A percentile compares a stretch with the other conserved stretches of the same genome.
phyloP scores from a whole-genome alignment of 2,888 invertebrate species.

The Poecilus cupreus region DNA sequence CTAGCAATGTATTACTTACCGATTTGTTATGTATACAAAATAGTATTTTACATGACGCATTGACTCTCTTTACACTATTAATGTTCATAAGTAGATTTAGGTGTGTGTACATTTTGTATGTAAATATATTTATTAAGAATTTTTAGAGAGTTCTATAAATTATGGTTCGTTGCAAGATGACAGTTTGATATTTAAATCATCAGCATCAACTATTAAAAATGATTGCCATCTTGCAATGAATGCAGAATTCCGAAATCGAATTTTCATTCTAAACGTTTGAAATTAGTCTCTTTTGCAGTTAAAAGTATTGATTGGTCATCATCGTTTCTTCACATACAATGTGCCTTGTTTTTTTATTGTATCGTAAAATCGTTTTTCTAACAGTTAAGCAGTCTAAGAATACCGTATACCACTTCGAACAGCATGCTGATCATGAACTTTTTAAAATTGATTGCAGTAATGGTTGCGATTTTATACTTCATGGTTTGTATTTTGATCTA shows the following conservation, averaged over 20 bases:
- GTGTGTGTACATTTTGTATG: constrained; percentile 59
- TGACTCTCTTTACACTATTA: constrained; percentile 56
- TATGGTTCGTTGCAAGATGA: constrained; percentile 42
- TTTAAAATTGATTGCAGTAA: constrained; percentile 19
- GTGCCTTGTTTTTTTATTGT: constrained; percentile 54
- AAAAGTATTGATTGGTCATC: constrained; percentile 17
- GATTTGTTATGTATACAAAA: constrained; percentile 52
- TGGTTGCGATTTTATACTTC: background rate
- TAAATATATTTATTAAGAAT: constrained; percentile 60
- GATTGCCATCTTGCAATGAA: constrained; percentile 21
- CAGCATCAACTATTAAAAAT: background rate
- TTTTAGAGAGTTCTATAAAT: constrained; percentile 49
- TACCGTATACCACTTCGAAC: constrained; percentile 5
- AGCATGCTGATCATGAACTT: constrained; percentile 11
- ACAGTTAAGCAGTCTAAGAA: constrained; percentile 30
- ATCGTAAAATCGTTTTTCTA: constrained; percentile 50
- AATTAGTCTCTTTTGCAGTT: constrained; percentile 17
- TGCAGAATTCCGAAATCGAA: constrained; percentile 17
- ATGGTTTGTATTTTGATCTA: constrained; percentile 20
- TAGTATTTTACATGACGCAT: constrained; percentile 53
- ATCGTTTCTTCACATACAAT: constrained; percentile 46
- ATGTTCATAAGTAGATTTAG: constrained; percentile 57
- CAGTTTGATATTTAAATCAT: background rate
- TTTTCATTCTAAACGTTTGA: constrained; percentile 2
- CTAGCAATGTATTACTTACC: constrained; percentile 43